Evolutionary conservation across 2,888 invertebrate species (phyloP).

Genomic region (Mayetiola destructor): DNA sequence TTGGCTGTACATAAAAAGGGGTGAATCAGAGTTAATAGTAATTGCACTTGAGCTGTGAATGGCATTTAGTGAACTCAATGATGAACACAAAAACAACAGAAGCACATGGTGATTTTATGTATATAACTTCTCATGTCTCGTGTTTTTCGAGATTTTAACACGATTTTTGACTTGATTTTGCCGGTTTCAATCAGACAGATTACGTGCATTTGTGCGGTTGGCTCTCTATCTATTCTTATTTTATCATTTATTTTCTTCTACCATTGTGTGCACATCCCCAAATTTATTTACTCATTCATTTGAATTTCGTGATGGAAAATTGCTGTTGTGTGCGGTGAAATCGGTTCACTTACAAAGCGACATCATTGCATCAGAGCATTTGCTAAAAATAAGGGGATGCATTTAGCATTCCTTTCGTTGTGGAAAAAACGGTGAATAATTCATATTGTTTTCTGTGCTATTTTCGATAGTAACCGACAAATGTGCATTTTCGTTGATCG

Average conservation of each 20-base stretch:
- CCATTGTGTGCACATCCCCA: too few species aligned
- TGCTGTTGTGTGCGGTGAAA: background rate
- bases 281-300: conserved; percentile 7
- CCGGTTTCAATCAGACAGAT: conserved; percentile 5
- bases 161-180: conserved; percentile 5
- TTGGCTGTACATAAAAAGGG: conserved; percentile 10
- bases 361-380: background rate
- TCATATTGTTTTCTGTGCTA: too few species aligned
- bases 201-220: conserved; percentile 2
- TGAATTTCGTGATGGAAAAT: background rate
- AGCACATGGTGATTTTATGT: background rate
- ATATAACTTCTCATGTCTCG: background rate
- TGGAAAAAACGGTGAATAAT: too few species aligned
- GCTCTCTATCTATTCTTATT: too few species aligned
- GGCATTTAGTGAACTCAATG: conserved; percentile 4
- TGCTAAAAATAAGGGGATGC: background rate
- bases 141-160: background rate
- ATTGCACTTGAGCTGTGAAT: conserved; percentile 13
- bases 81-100: conserved; percentile 1
- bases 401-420: too few species aligned
- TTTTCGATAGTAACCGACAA: too few species aligned
- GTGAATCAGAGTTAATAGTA: conserved; percentile 13
- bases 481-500: background rate
- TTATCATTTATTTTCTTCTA: too few species aligned
- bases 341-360: background rate